Percentiles rank a stretch among this genome's conserved stretches.
phyloP scores from a whole-genome alignment of 2,113 vertebrate species.

The Ploceus nigricollis region DNA sequence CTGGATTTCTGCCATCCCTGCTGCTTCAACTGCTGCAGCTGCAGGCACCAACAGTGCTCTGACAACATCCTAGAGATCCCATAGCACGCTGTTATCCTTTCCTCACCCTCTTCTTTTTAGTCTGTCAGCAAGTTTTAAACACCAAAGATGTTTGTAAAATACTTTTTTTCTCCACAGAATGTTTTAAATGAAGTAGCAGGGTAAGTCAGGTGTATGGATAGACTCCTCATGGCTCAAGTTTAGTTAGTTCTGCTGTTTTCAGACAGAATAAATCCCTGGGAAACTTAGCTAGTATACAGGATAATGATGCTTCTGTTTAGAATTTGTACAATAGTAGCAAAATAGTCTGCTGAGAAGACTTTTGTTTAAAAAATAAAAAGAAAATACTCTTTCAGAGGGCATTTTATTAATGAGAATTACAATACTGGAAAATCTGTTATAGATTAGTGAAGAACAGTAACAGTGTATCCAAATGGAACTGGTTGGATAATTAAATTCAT shows the following conservation, averaged over 20 bases:
- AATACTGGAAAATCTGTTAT: slow-evolving; percentile 31
- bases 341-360: background rate
- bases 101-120: background rate
- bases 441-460: background rate
- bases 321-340: slow-evolving; percentile 10
- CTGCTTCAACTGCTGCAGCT: background rate
- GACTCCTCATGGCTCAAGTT: background rate
- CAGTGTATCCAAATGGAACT: background rate
- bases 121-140: background rate
- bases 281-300: background rate
- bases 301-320: slow-evolving; percentile 22
- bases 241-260: background rate
- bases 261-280: background rate
- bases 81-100: background rate
- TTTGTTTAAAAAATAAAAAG: background rate
- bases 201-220: background rate
- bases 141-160: background rate
- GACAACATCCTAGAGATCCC: background rate
- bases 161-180: background rate
- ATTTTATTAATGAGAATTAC: slow-evolving; percentile 42
- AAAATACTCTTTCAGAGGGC: background rate
- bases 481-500: slow-evolving; percentile 19
- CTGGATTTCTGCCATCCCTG: background rate
- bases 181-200: background rate
- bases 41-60: background rate